Conservation (phyloP, 2,888 invertebrate genomes). For the Timandra comae region DNA sequence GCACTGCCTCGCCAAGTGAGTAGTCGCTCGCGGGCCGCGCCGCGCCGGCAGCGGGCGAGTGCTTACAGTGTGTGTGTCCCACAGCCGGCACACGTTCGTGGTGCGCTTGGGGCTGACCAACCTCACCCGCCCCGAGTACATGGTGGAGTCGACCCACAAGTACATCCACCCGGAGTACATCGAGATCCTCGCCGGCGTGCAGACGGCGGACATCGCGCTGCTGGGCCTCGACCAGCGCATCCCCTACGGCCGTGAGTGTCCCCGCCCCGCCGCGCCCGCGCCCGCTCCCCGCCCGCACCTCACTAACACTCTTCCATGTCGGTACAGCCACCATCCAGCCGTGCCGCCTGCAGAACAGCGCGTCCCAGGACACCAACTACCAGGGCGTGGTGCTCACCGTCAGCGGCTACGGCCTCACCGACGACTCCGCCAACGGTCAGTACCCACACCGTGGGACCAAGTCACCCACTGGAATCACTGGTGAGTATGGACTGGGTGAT, state of each 20-base stretch:
- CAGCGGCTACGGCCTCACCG: slow-evolving; percentile 54
- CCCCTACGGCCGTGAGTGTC: slow-evolving; percentile 46
- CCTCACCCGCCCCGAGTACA: slow-evolving; percentile 42
- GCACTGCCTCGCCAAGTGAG: slow-evolving; percentile 48
- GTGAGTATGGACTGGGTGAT: no score
- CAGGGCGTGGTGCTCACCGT: slow-evolving; percentile 35
- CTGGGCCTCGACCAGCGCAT: slow-evolving; percentile 37
- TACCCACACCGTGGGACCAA: no score
- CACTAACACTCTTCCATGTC: no score
- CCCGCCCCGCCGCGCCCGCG: no score
- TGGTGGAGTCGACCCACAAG: slow-evolving; percentile 40
- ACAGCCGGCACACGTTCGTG: slow-evolving; percentile 54
- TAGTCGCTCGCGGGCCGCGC: no score
- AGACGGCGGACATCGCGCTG: slow-evolving; percentile 54
- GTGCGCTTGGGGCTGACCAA: slow-evolving; percentile 50
- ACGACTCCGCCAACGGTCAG: slow-evolving; percentile 44
- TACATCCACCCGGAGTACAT: slow-evolving; percentile 48
- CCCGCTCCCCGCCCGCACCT: no score
- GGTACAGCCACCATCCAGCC: slow-evolving; percentile 50
- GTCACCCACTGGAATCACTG: no score
- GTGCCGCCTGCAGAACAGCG: slow-evolving; percentile 47
- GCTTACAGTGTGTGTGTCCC: no score
- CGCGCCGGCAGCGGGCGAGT: no score
- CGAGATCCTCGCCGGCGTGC: slow-evolving; percentile 41
- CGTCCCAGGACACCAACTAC: slow-evolving; percentile 41